Conservation (phyloP, 2,888 invertebrate species). For the Xestia c-nigrum region DNA sequence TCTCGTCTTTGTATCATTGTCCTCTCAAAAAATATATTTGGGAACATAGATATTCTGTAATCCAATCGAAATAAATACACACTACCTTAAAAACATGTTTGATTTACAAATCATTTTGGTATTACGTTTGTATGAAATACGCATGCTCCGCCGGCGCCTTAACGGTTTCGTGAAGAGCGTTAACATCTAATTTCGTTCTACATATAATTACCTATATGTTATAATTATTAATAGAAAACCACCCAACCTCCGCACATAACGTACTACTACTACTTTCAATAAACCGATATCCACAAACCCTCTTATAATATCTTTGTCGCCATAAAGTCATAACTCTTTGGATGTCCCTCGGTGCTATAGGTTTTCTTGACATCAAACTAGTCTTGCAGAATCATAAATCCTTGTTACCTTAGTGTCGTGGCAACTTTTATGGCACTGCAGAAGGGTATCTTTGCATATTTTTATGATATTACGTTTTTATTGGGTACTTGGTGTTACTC, state of each 20-base stretch:
- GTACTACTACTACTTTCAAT: constrained; percentile 3
- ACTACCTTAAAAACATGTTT: too few relatives aligned
- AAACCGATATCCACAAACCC: neutral
- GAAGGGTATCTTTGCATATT: constrained; percentile 39
- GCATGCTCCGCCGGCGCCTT: too few relatives aligned
- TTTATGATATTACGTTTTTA: constrained; percentile 26
- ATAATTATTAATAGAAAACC: neutral
- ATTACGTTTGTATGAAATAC: too few relatives aligned
- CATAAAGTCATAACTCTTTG: constrained; percentile 39
- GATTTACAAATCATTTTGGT: too few relatives aligned
- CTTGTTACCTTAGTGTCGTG: constrained; percentile 29
- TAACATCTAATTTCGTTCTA: too few relatives aligned
- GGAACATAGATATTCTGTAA: too few relatives aligned
- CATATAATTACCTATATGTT: too few relatives aligned
- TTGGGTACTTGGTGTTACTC: neutral
- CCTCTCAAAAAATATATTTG: too few relatives aligned
- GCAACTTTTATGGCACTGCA: constrained; percentile 38
- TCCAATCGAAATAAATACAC: too few relatives aligned
- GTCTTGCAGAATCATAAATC: constrained; percentile 43
- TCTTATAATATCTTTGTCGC: constrained; percentile 26
- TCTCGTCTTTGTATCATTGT: too few relatives aligned
- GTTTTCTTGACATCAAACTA: constrained; percentile 36
- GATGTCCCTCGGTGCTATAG: constrained; percentile 24
- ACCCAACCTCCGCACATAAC: neutral
- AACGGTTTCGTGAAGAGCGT: too few relatives aligned